Base-by-base conservation (phyloP, 1,140 invertebrate species). In the Cepaea nemoralis region DNA sequence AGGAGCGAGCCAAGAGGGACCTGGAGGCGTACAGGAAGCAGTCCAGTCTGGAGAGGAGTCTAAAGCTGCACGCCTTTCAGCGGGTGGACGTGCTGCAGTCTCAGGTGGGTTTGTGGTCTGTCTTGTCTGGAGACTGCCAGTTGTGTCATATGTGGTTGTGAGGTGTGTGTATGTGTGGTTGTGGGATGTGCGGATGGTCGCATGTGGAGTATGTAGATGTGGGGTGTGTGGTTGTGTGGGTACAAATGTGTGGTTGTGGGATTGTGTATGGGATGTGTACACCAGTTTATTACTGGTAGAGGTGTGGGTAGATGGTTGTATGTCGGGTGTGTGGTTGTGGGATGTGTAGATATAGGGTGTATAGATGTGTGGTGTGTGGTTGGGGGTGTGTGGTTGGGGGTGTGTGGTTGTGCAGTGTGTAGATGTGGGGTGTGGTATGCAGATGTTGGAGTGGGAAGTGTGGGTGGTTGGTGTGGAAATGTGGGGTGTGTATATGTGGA, bases 31-130 rank as follows among this genome's bases (percentile, higher is more conserved):
- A 89, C 45, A 86, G 83, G 50, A 87, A 86, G 82, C 88, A 89
- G 77, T 85, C 91, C 24, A 81, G 73, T 22, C 87, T 88, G 82
- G 90, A 91, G 84, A 80, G 90, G 31, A 82, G 69, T 19, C 80
- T 91, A 10, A 91, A 91, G 82, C 83, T 91, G 67, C 87, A 88
- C 71, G 90, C 90, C 31, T 91, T 91, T 81, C 85, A 89, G 45
- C 78, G 87, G 75, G 90, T 91, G 22, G 90, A 91, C 80, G 87
- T 90, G 48, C 85, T 91, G 48, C 90, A 90, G 79, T 84, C 86
- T 37, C 83, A 88, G 85, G 88, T 90, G 12, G 12, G 31, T 24
- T 55, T 24, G n/a, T n/a, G n/a, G n/a, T n/a, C n/a, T n/a, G n/a
- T n/a, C n/a, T n/a, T n/a, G n/a, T n/a, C n/a, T n/a, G n/a, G n/a